These are phyloP conservation scores for Athalia rosae DNA, from an alignment of 2,888 invertebrate genomes.

Conservation along the genomic window DNA sequence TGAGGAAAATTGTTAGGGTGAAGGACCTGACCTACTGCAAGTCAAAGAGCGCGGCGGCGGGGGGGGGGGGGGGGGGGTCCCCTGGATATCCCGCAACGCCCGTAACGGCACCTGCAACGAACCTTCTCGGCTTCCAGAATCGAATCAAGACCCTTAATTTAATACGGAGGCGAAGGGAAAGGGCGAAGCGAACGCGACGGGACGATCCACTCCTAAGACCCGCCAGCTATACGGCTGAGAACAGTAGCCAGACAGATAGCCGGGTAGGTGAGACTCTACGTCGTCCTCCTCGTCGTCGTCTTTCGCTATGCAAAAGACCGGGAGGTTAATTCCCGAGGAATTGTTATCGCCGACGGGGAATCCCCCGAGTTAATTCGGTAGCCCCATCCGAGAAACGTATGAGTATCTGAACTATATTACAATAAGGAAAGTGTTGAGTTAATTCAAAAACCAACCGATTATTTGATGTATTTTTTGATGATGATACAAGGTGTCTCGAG, in stretches of 20 bases:
- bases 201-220: constrained; percentile 54
- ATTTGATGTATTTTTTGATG: neutral
- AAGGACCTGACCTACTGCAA: constrained; percentile 24
- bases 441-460: too few species aligned
- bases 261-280: too few species aligned
- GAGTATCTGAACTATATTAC: neutral
- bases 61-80: too few species aligned
- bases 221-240: too few species aligned
- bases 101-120: constrained; percentile 11
- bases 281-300: constrained; percentile 49
- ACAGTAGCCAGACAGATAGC: too few species aligned
- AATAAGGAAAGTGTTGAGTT: too few species aligned
- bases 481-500: neutral
- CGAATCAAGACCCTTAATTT: constrained; percentile 61
- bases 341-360: constrained; percentile 60
- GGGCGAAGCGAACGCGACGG: too few species aligned
- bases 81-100: constrained; percentile 2
- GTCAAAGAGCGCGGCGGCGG: neutral
- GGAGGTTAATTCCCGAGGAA: constrained; percentile 66
- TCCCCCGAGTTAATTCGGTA: constrained; percentile 11
- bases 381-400: neutral
- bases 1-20: neutral
- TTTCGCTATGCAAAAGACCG: constrained; percentile 59
- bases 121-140: neutral
- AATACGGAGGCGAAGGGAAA: constrained; percentile 66